Percentiles rank a stretch among this genome's conserved stretches.
phyloP scores from a whole-genome alignment of 2,888 invertebrate genomes.

The Holacanthella duospinosa region DNA sequence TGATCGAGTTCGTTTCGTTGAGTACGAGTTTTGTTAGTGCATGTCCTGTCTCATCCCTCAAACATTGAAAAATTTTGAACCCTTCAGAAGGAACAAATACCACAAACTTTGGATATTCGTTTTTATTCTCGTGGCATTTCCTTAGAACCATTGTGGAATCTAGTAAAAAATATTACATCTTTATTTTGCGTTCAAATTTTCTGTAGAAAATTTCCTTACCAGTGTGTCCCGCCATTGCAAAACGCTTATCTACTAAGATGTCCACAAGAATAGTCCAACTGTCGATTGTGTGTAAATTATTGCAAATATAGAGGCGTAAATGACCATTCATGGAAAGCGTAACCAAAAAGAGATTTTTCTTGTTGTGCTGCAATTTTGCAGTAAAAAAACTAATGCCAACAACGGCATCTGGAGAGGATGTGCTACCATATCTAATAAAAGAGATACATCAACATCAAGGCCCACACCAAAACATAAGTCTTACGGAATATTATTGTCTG shows the following conservation, averaged over 20 bases:
- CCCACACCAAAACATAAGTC: not conserved
- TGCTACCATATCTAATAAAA: not conserved
- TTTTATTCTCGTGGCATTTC: slow-evolving; percentile 7
- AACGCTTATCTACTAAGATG: slow-evolving; percentile 25
- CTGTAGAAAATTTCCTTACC: too few relatives aligned
- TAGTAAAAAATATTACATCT: not conserved
- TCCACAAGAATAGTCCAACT: slow-evolving; percentile 25
- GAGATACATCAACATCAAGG: not conserved
- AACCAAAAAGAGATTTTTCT: slow-evolving; percentile 23
- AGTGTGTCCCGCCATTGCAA: slow-evolving; percentile 18
- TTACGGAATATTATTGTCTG: not conserved
- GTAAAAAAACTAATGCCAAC: slow-evolving; percentile 31
- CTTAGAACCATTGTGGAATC: not conserved
- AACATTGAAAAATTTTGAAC: slow-evolving; percentile 26
- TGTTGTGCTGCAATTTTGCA: too few relatives aligned
- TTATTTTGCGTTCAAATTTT: too few relatives aligned
- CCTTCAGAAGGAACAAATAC: slow-evolving; percentile 33
- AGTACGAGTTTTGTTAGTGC: slow-evolving; percentile 9
- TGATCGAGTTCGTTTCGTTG: slow-evolving; percentile 17
- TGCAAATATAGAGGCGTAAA: slow-evolving; percentile 26
- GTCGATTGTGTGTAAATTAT: slow-evolving; percentile 18
- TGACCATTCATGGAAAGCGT: slow-evolving; percentile 35
- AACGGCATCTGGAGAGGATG: slow-evolving; percentile 25
- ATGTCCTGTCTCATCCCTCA: slow-evolving; percentile 3
- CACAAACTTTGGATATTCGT: slow-evolving; percentile 27